phyloP scores from a whole-genome alignment of 2,888 invertebrate genomes.

The Agonopterix heracliana region DNA sequence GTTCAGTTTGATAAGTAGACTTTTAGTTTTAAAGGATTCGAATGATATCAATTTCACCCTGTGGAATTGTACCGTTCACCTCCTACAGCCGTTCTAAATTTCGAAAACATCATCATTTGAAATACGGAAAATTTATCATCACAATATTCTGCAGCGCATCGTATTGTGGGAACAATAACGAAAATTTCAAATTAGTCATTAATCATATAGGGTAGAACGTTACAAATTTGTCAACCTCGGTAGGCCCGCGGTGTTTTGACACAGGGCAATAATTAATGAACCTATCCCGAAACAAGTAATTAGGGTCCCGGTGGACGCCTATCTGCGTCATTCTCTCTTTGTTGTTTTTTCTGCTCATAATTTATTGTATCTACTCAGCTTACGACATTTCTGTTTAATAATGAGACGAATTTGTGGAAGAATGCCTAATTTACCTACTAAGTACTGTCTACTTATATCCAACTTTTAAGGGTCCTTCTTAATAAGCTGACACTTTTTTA shows the following conservation, averaged over 20 bases:
- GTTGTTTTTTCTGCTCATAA: conserved; percentile 10
- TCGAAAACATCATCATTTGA: background rate
- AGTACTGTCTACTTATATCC: no score
- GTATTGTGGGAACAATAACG: conserved; percentile 40
- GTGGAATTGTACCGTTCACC: no score
- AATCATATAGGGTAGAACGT: conserved; percentile 38
- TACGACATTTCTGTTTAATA: no score
- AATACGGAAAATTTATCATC: conserved; percentile 18
- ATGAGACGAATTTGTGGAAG: no score
- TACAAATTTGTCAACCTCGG: conserved; percentile 49
- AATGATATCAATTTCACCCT: no score
- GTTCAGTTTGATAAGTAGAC: no score
- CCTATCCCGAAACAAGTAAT: conserved; percentile 34
- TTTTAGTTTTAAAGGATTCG: no score
- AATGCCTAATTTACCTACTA: no score
- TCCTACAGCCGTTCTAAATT: no score
- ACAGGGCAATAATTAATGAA: conserved; percentile 50
- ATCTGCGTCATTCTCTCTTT: conserved; percentile 9
- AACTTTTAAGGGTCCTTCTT: no score
- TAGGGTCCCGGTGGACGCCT: conserved; percentile 23
- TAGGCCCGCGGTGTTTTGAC: conserved; percentile 25
- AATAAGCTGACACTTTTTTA: no score
- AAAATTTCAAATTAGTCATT: conserved; percentile 47
- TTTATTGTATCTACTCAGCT: no score
- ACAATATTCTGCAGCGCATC: conserved; percentile 15